Conservation (phyloP, 2,113 vertebrate species). For the Phodopus roborovskii region DNA sequence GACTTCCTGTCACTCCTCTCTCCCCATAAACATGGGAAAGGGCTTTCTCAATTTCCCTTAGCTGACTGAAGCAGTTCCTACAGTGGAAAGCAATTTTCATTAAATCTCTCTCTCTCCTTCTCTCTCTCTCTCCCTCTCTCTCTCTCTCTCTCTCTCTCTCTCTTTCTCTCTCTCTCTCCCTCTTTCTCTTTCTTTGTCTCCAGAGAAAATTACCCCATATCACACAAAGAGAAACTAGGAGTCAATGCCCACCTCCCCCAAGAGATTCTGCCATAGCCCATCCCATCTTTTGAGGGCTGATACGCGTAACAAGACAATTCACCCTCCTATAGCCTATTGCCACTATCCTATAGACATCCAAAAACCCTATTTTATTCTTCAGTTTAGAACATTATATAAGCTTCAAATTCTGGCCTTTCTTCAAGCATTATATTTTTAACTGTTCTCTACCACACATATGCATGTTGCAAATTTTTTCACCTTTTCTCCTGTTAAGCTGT, state of each 20-base stretch:
- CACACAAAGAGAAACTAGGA: not conserved
- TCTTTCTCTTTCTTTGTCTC: not conserved
- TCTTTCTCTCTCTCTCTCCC: no score
- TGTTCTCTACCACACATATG: not conserved
- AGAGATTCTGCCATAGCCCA: not conserved
- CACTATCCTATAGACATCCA: no score
- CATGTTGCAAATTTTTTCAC: not conserved
- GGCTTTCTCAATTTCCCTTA: not conserved
- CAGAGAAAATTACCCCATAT: not conserved
- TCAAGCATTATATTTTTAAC: not conserved
- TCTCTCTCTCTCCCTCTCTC: not conserved
- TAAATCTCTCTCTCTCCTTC: not conserved
- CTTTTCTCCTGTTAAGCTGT: not conserved
- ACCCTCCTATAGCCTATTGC: not conserved
- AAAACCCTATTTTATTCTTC: not conserved
- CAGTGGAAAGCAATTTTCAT: not conserved
- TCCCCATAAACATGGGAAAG: not conserved
- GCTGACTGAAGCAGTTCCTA: not conserved
- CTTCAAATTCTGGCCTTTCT: not conserved
- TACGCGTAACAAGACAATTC: not conserved
- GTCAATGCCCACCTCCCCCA: not conserved
- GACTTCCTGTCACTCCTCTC: not conserved
- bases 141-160: no score
- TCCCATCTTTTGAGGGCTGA: not conserved
- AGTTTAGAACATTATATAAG: not conserved